A percentile compares a stretch with the other conserved stretches of the same genome.
These are phyloP conservation scores for Sitta europaea DNA, from an alignment of 2,113 vertebrate genomes.

Conservation along the genomic window DNA sequence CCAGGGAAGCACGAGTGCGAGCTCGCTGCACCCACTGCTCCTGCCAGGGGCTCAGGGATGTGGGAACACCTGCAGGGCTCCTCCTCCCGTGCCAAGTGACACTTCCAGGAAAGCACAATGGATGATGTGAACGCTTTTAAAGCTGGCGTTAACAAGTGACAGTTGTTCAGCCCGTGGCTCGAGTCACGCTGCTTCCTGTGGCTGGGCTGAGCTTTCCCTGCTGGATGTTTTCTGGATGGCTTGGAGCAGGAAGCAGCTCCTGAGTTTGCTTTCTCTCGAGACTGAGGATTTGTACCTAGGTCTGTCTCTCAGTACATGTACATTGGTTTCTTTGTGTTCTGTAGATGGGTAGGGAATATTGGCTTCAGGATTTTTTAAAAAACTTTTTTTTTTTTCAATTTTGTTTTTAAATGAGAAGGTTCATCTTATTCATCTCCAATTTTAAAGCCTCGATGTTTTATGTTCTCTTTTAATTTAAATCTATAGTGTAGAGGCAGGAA, in stretches of 20 bases:
- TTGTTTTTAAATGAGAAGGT: background rate
- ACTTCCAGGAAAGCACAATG: rapidly evolving
- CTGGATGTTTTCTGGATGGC: background rate
- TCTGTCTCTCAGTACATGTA: background rate
- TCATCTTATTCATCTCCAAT: background rate
- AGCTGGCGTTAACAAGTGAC: background rate
- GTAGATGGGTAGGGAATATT: background rate
- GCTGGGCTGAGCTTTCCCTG: background rate
- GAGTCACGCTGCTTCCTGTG: background rate
- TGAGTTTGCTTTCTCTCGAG: background rate
- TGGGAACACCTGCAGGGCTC: background rate
- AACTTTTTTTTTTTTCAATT: background rate
- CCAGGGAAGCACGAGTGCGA: background rate
- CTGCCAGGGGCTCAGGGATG: background rate
- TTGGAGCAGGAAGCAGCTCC: background rate
- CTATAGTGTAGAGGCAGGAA: background rate
- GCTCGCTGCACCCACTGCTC: background rate
- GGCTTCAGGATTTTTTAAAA: background rate
- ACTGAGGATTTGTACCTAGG: rapidly evolving
- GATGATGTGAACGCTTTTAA: rapidly evolving
- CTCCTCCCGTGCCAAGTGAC: background rate
- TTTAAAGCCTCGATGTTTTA: background rate
- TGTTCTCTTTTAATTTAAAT: background rate
- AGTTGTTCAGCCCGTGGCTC: background rate
- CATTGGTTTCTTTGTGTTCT: background rate